phyloP scores from a whole-genome alignment of 2,888 invertebrate species.

The Brenthis daphne region DNA sequence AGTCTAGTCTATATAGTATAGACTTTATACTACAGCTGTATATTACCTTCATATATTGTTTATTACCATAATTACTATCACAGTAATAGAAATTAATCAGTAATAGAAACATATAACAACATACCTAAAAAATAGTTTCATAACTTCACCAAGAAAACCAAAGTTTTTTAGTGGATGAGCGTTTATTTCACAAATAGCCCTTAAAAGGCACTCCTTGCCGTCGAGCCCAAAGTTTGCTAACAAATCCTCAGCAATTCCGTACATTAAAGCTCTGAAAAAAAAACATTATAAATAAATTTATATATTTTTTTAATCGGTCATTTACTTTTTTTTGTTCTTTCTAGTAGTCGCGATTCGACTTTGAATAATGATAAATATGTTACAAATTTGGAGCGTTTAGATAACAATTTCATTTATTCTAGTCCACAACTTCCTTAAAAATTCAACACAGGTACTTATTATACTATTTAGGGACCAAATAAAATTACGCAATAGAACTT shows the following conservation, averaged over 20 bases:
- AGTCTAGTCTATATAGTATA: too few species aligned
- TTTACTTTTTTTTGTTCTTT: too few species aligned
- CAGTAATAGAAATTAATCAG: too few species aligned
- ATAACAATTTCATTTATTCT: not conserved
- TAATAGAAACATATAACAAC: not conserved
- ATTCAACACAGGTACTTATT: slow-evolving; percentile 26
- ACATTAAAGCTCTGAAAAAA: slow-evolving; percentile 85
- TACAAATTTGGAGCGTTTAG: not conserved
- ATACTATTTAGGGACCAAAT: slow-evolving; percentile 30
- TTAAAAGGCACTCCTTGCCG: slow-evolving; percentile 90
- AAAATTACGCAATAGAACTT: slow-evolving; percentile 30
- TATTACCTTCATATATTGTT: too few species aligned
- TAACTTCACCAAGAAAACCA: slow-evolving; percentile 91
- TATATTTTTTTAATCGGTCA: not conserved
- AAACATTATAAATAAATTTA: not conserved
- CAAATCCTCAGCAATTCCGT: slow-evolving; percentile 90
- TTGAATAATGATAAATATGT: slow-evolving; percentile 1
- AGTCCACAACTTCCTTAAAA: slow-evolving; percentile 2
- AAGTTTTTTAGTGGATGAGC: slow-evolving; percentile 89
- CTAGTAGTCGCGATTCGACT: not conserved
- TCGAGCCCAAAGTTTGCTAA: slow-evolving; percentile 90
- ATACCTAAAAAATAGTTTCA: slow-evolving; percentile 91
- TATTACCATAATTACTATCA: too few species aligned
- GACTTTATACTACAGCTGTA: too few species aligned
- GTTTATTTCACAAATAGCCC: slow-evolving; percentile 93